Evolutionary conservation across 2,888 invertebrate genomes (phyloP).

Genomic region (Caprella mutica): DNA sequence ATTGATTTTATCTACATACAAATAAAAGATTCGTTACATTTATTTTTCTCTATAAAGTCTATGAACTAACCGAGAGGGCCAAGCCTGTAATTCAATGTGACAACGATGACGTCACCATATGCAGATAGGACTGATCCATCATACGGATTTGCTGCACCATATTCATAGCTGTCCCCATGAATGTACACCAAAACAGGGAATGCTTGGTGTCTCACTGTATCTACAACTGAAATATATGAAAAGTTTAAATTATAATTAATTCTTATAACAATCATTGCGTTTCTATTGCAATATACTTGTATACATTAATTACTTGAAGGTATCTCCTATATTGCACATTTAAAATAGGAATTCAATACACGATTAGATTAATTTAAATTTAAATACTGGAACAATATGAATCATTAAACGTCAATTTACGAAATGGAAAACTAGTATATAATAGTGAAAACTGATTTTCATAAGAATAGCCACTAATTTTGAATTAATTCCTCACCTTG

Average conservation of each 20-base stretch:
- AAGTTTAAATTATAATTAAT: background rate
- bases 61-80: constrained; percentile 25
- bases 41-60: constrained; percentile 8
- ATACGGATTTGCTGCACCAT: constrained; percentile 32
- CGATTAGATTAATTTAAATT: too few species aligned
- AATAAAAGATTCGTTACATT: constrained; percentile 7
- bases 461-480: too few species aligned
- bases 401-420: too few species aligned
- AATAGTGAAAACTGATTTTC: too few species aligned
- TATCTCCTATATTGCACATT: too few species aligned
- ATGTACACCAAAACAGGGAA: constrained; percentile 29
- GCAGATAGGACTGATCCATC: constrained; percentile 32
- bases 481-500: constrained; percentile 30
- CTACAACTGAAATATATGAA: constrained; percentile 18
- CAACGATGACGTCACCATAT: constrained; percentile 29
- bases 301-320: too few species aligned
- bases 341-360: too few species aligned
- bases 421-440: too few species aligned
- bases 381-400: too few species aligned
- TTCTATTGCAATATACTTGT: too few species aligned
- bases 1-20: constrained; percentile 15
- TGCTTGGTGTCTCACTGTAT: constrained; percentile 26
- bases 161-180: constrained; percentile 32
- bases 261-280: too few species aligned
- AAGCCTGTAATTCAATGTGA: constrained; percentile 30